phyloP scores from a whole-genome alignment of 2,113 vertebrate species.

The Helogale parvula region DNA sequence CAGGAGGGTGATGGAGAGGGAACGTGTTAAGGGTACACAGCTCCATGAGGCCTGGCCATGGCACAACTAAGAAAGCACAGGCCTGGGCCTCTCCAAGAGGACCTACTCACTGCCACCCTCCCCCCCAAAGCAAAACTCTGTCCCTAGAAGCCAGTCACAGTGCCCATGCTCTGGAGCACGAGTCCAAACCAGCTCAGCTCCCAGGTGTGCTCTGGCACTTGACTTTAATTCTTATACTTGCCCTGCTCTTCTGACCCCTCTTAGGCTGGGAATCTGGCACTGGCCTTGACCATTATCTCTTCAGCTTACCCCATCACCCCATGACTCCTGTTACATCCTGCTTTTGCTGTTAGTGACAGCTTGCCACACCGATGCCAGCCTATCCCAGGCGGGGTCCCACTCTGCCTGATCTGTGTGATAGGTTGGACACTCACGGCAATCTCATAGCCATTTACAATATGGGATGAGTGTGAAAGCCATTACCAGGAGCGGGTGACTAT shows the following conservation, averaged over 20 bases:
- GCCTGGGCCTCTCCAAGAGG: background rate
- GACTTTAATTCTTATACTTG: background rate
- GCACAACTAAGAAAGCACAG: background rate
- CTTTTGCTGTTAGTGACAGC: background rate
- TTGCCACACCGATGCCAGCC: background rate
- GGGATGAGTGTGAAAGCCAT: background rate
- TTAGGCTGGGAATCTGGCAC: background rate
- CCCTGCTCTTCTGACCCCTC: background rate
- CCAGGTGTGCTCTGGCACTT: background rate
- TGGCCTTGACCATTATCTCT: background rate
- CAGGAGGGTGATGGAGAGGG: background rate
- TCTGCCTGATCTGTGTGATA: background rate
- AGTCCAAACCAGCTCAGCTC: too few relatives aligned
- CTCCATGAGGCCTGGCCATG: background rate
- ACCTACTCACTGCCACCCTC: too few relatives aligned
- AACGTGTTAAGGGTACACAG: background rate
- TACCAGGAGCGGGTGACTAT: background rate
- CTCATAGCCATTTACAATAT: background rate
- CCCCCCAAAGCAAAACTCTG: background rate
- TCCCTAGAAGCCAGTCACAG: background rate
- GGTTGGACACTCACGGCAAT: background rate
- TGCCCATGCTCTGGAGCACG: rapidly evolving
- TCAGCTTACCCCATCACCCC: background rate
- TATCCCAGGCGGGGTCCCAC: background rate
- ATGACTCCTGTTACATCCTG: background rate